Conservation (phyloP, 1,140 invertebrate species). For the Drosophila mojavensis region DNA sequence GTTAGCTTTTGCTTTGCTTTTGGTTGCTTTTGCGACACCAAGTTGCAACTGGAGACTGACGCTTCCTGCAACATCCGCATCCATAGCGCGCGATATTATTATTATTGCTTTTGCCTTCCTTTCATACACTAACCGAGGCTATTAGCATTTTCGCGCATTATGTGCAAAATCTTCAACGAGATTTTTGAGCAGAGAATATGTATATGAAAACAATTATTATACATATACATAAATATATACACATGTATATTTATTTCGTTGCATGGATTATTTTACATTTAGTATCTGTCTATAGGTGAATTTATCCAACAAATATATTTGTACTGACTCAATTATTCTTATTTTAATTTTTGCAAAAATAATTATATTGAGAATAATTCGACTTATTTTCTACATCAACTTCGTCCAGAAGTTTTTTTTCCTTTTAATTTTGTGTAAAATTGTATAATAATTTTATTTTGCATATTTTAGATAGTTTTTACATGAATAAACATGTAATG, state of each 20-base stretch:
- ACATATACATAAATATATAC: too few species aligned
- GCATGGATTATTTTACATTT: not conserved
- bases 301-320: too few species aligned
- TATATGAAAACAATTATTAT: not conserved
- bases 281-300: too few species aligned
- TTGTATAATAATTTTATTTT: too few species aligned
- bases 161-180: not conserved
- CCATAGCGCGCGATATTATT: conserved; percentile 72
- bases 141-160: not conserved
- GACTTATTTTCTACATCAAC: too few species aligned
- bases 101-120: conserved; percentile 72
- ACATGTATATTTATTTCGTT: not conserved
- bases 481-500: too few species aligned
- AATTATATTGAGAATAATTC: too few species aligned
- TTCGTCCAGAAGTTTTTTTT: too few species aligned
- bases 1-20: not conserved
- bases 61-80: conserved; percentile 72
- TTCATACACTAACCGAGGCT: conserved; percentile 21
- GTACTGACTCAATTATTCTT: too few species aligned
- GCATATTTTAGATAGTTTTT: too few species aligned
- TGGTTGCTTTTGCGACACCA: conserved; percentile 12
- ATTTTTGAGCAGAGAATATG: not conserved
- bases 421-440: too few species aligned
- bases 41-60: conserved; percentile 39
- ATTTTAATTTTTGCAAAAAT: too few species aligned